Conservation (phyloP, 1,140 invertebrate genomes). For the Trichogramma pretiosum region DNA sequence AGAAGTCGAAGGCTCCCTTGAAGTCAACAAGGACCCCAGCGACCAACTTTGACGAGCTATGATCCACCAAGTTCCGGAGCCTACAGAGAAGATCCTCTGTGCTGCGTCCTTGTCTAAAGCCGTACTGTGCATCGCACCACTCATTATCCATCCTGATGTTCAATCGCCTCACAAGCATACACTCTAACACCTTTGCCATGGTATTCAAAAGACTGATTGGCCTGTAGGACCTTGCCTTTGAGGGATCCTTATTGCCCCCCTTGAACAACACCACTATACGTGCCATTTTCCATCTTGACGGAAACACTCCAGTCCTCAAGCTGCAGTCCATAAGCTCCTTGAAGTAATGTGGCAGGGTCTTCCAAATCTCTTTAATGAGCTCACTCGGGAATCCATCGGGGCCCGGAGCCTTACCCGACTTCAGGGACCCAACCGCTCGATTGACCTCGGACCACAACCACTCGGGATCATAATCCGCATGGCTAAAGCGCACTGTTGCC, state of each 20-base stretch:
- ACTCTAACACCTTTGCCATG: constrained; percentile 22
- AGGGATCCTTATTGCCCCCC: constrained; percentile 10
- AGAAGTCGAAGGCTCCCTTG: neutral
- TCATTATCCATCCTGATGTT: neutral
- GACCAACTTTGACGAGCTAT: neutral
- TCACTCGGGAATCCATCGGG: neutral
- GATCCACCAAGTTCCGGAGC: neutral
- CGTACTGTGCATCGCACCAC: neutral
- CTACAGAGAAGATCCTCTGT: constrained; percentile 3
- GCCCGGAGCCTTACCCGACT: neutral
- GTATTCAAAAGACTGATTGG: constrained; percentile 21
- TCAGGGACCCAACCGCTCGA: neutral
- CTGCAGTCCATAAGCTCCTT: neutral
- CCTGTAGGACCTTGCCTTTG: constrained; percentile 19
- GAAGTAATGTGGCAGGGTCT: neutral
- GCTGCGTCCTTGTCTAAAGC: neutral
- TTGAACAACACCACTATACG: constrained; percentile 16
- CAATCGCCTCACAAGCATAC: constrained; percentile 18
- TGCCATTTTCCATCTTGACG: constrained; percentile 16
- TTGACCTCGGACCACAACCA: neutral
- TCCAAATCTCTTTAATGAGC: neutral
- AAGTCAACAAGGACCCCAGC: neutral
- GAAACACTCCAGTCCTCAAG: constrained; percentile 1
- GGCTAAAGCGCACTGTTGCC: neutral
- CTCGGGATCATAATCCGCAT: neutral